A percentile compares a stretch with the other conserved stretches of the same genome.
Conservation (phyloP, 2,113 vertebrate genomes). For the Stegostoma tigrinum region DNA sequence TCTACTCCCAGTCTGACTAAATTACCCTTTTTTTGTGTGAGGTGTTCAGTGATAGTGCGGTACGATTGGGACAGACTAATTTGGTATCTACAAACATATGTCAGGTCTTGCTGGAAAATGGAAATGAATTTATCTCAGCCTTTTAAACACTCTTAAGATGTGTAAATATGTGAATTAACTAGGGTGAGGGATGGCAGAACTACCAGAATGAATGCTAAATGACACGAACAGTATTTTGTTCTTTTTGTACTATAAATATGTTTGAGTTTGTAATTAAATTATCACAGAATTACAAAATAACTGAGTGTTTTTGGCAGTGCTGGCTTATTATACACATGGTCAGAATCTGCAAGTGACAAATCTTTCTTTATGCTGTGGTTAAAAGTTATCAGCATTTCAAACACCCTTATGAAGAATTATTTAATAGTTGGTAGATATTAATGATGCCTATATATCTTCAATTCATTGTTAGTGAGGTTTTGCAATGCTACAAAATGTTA, state of each 20-base stretch:
- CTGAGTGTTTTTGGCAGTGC: neutral
- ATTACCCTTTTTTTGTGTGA: neutral
- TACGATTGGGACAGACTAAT: neutral
- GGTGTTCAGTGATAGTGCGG: neutral
- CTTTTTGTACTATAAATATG: constrained; percentile 36
- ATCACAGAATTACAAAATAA: constrained; percentile 26
- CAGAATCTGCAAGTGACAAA: neutral
- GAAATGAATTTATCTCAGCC: constrained; percentile 25
- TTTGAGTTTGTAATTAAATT: constrained; percentile 38
- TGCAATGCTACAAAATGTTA: neutral
- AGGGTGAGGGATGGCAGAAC: constrained; percentile 19
- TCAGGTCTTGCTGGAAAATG: neutral
- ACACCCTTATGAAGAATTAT: neutral
- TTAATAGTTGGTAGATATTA: neutral
- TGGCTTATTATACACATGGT: neutral
- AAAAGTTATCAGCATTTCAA: neutral
- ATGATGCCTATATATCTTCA: neutral
- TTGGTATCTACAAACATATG: neutral
- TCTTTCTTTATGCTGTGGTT: neutral
- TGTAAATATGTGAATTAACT: constrained; percentile 35
- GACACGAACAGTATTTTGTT: constrained; percentile 34
- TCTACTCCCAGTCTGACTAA: neutral
- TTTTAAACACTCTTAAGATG: constrained; percentile 33
- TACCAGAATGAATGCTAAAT: constrained; percentile 31
- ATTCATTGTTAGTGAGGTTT: neutral